Percentiles rank a stretch among this genome's conserved stretches.
Evolutionary conservation across 1,140 invertebrate genomes (phyloP).

Genomic region (Drosophila arizonae): DNA sequence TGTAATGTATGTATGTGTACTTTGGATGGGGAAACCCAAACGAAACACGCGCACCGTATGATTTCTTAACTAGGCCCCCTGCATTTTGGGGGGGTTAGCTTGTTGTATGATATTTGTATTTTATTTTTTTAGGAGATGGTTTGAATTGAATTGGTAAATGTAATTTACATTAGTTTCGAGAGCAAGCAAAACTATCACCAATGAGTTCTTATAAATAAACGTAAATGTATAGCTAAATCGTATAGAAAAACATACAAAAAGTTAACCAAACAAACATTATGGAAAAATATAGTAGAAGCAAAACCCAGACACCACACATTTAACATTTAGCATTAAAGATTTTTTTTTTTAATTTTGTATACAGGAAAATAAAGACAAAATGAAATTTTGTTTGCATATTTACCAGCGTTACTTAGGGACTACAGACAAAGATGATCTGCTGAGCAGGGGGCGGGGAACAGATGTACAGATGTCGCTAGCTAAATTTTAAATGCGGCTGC

Average conservation of each 20-base stretch:
- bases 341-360: neutral
- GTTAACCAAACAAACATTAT: constrained; percentile 29
- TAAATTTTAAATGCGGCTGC: neutral
- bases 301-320: constrained; percentile 78
- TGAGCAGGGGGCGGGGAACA: constrained; percentile 16
- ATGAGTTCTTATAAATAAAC: constrained; percentile 65
- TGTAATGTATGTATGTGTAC: constrained; percentile 6
- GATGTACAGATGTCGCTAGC: constrained; percentile 1
- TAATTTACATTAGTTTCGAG: constrained; percentile 54
- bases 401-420: constrained; percentile 75
- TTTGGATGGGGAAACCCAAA: constrained; percentile 47
- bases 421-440: constrained; percentile 55
- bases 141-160: constrained; percentile 34
- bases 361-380: constrained; percentile 21
- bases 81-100: constrained; percentile 50
- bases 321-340: constrained; percentile 47
- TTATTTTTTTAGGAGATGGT: constrained; percentile 17
- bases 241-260: constrained; percentile 30
- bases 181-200: constrained; percentile 72
- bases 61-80: constrained; percentile 31
- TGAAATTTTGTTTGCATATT: constrained; percentile 62
- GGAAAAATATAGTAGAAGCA: constrained; percentile 54
- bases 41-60: constrained; percentile 68
- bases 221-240: constrained; percentile 6
- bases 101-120: constrained; percentile 31